Evolutionary conservation across 2,888 invertebrate species (phyloP).

Genomic region (Noctua comes): DNA sequence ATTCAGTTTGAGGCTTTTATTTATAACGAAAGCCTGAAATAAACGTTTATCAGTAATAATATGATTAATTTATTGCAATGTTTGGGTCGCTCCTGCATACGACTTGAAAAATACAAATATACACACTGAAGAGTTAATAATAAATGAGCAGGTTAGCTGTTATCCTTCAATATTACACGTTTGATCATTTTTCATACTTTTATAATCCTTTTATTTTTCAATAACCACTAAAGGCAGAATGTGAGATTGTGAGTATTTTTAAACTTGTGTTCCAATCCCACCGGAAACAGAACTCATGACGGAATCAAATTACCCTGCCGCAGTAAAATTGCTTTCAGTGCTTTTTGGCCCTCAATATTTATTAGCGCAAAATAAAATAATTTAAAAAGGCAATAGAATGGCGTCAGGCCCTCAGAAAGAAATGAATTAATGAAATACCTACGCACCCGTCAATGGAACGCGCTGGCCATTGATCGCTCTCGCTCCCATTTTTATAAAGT

Average conservation of each 20-base stretch:
- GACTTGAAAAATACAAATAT: not conserved
- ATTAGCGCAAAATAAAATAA: not conserved
- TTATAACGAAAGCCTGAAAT: not conserved
- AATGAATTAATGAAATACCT: constrained; percentile 58
- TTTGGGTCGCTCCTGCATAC: not conserved
- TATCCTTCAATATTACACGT: not conserved
- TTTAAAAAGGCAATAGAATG: not conserved
- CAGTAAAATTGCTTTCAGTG: not conserved
- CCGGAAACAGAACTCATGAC: no score
- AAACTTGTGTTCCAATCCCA: not conserved
- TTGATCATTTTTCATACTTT: not conserved
- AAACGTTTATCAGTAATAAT: not conserved
- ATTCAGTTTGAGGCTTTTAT: not conserved
- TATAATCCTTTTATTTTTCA: no score
- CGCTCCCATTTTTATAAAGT: constrained; percentile 53
- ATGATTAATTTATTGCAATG: not conserved
- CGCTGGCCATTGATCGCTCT: constrained; percentile 52
- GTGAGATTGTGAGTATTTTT: not conserved
- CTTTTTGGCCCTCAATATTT: not conserved
- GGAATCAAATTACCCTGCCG: not conserved
- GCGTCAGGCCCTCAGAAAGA: not conserved
- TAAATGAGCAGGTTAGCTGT: not conserved
- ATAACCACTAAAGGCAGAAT: no score
- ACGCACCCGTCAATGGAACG: constrained; percentile 57
- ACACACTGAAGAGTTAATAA: not conserved